A percentile compares a stretch with the other conserved stretches of the same genome.
phyloP scores from a whole-genome alignment of 2,797 vertebrate genomes.

The Hypotaenidia philippensis region DNA sequence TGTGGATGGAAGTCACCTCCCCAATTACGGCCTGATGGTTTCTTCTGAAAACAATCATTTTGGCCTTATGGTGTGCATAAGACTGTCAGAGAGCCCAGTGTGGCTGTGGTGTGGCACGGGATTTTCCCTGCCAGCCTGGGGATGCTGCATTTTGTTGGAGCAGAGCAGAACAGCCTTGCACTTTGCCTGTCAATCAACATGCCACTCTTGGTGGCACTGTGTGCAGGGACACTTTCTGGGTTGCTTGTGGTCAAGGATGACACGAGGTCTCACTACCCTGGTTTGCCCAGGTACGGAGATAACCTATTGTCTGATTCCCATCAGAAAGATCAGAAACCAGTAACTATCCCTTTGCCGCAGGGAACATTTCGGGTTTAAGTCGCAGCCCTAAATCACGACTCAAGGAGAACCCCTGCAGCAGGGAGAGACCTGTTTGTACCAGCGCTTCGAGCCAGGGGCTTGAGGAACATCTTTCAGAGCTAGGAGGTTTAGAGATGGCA shows the following conservation, averaged over 20 bases:
- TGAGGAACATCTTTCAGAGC: not conserved
- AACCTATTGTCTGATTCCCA: not conserved
- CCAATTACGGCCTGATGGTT: not conserved
- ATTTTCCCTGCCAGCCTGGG: fast-evolving
- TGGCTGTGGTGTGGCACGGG: not conserved
- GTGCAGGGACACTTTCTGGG: not conserved
- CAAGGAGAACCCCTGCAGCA: not conserved
- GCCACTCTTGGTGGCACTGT: fast-evolving
- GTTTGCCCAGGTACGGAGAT: not conserved
- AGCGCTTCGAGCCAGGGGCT: not conserved
- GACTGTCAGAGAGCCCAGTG: not conserved
- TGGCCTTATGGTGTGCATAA: not conserved
- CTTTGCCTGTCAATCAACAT: not conserved
- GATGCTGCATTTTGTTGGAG: not conserved
- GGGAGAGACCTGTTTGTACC: not conserved
- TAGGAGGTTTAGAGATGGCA: not conserved
- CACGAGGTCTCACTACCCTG: not conserved
- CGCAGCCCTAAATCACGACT: not conserved
- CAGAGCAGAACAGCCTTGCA: fast-evolving
- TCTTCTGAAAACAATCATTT: not conserved
- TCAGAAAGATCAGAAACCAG: not conserved
- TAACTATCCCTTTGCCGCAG: not conserved
- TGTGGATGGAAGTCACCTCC: not conserved
- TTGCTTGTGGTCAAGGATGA: not conserved
- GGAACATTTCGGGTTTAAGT: not conserved